Conservation (phyloP, 2,113 vertebrate species). For the Callorhinus ursinus region DNA sequence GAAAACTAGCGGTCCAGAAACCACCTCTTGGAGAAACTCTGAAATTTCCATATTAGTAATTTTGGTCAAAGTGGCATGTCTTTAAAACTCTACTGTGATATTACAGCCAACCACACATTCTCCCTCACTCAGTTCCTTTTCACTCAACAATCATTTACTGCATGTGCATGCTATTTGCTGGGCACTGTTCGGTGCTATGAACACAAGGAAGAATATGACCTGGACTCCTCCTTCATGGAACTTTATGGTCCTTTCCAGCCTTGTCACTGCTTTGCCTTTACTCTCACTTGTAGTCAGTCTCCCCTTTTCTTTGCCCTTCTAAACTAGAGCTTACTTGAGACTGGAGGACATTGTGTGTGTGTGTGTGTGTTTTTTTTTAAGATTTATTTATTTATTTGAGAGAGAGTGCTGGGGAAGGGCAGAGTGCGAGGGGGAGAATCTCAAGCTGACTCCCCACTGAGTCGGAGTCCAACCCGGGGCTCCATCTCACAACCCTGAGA, state of each 20-base stretch:
- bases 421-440: not conserved
- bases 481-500: not conserved
- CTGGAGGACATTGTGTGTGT: not conserved
- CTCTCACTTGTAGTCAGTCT: not conserved
- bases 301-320: not conserved
- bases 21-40: not conserved
- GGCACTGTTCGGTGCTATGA: not conserved
- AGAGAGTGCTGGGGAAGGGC: not conserved
- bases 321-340: conserved; percentile 27
- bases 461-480: not conserved
- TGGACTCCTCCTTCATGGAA: not conserved
- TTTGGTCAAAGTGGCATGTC: conserved; percentile 40
- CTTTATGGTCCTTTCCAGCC: not conserved
- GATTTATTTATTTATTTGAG: not conserved
- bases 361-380: not conserved
- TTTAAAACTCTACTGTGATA: conserved; percentile 1
- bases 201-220: not conserved
- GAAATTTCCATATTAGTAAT: conserved; percentile 42
- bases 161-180: not conserved
- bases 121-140: not conserved
- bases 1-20: conserved; percentile 12
- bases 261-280: not conserved
- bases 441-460: not conserved
- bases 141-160: not conserved
- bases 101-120: not conserved